Evolutionary conservation across 2,797 vertebrate species (phyloP).

Genomic region (Enteromius afrohamiltoni): DNA sequence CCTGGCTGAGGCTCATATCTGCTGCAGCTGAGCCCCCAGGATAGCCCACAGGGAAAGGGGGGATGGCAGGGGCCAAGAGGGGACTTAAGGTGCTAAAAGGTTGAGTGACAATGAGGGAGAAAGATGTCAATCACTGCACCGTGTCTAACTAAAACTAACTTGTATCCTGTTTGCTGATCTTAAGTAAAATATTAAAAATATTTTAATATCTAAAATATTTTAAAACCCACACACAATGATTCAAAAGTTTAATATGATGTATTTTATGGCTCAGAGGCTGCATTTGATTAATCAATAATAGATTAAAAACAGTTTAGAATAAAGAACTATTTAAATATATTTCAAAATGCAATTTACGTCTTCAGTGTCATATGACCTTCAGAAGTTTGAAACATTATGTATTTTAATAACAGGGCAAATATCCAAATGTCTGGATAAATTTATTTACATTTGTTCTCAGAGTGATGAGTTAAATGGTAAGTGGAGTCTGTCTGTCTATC

Average conservation of each 20-base stretch:
- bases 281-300: not conserved
- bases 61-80: constrained; percentile 55
- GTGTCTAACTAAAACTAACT: constrained; percentile 58
- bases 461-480: not conserved
- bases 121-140: constrained; percentile 74
- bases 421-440: no score
- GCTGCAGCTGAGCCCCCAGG: constrained; percentile 83
- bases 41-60: constrained; percentile 55
- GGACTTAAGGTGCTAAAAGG: constrained; percentile 96
- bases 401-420: not conserved
- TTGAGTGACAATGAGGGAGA: constrained; percentile 80
- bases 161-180: no score
- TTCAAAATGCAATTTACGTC: not conserved
- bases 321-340: not conserved
- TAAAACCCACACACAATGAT: not conserved
- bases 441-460: not conserved
- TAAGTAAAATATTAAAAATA: no score
- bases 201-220: no score
- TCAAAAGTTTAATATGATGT: no score
- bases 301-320: not conserved
- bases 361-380: no score
- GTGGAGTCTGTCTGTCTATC: not conserved
- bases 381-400: no score
- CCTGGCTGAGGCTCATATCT: constrained; percentile 78
- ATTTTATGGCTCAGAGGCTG: no score